Evolutionary conservation across 2,888 invertebrate species (phyloP), one percentile per base, ranked within the genome.

Genomic region (Proisotoma minuta): DNA sequence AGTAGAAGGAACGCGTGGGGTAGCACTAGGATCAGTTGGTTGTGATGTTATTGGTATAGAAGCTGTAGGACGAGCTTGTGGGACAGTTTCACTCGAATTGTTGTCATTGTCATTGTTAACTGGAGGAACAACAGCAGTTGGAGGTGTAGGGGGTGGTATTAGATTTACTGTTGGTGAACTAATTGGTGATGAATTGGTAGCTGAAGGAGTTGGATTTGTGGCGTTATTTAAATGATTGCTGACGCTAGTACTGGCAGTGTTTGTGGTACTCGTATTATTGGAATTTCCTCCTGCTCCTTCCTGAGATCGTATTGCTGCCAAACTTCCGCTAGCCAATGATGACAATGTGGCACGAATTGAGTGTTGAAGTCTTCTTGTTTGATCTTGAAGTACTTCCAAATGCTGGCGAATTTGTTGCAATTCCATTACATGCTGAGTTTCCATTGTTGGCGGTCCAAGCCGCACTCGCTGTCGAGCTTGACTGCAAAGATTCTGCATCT

Each of bases 401-500:
- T 73, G 73, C 8, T 68, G 57, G 5, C 73, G 60, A 40, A 73
- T 73, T 40, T 66, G 66, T 47, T 70, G 71, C 15, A 73, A 49
- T 51, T 73, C 73, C 56, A 68, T 66, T 40, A 73, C 71, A 58
- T 73, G 73, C 28, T 69, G 67, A 48, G 66, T 67, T 65, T 73
- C 71, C 12, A 71, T 67, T 43, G 43, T 43, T 18, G 43, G 43
- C 20, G 43, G 43, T 12, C 43, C 43, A n/a, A 43, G 43, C 15
- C 43, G 43, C 15, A 43, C 43, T 5, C 43, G 43, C 20, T 43
- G 43, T 43, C 43, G 15, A 18, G 43, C 43, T 43, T 43, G 43
- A n/a, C 18, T 72, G 70, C 72, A 72, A n/a, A 71, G 63, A 63
- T 73, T 70, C 43, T 73, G 71, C 73, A 71, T 71, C 63, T 71